Evolutionary conservation across 2,797 vertebrate genomes (phyloP), one percentile per base, ranked within the genome.

Genomic region (Cossypha niveicapilla): DNA sequence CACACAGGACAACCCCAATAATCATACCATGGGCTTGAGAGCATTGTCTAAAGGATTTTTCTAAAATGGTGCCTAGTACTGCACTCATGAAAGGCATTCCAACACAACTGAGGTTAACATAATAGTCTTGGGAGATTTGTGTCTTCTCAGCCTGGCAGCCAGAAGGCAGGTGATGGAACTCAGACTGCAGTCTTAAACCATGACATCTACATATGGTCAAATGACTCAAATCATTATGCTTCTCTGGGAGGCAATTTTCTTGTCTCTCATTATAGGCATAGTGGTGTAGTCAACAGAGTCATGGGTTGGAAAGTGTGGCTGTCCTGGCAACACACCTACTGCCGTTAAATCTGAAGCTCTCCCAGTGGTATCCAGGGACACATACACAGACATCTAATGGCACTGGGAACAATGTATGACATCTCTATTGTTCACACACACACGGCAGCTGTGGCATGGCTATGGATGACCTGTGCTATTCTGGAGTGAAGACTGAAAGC

Each of bases 121-220:
- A 39, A 30, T 7, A 19, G 5, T 5, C 4, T 3, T 51, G 34
- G 6, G 27, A 66, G 6, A 34, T 47, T 28, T 0, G 0, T 53
- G 24, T 37, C 24, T 71, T 37, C 24, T 61, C 8, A 3, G 13
- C 21, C 39, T 25, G 14, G 21, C 22, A 62, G 18, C 28, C 63
- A 76, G 48, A 81, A 48, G 14, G 9, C 27, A 21, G 15, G 11
- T n/a, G 21, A 63, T 28, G 4, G 17, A 22, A 8, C 24, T n/a
- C n/a, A 56, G 37, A 37, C 28, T 24, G 10, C 17, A 35, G 12
- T 54, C 60, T 48, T 11, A 67, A 53, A 58, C 0, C 0, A 13
- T 18, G 5, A 16, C 22, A 63, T 6, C 35, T 39, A 2, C 2
- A 0, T 27, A 30, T 13, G 13, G 8, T 17, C 56, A 61, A 27